Evolutionary conservation across 2,888 invertebrate genomes (phyloP), one percentile per base, ranked within the genome.

Genomic region (Muscina levida): DNA sequence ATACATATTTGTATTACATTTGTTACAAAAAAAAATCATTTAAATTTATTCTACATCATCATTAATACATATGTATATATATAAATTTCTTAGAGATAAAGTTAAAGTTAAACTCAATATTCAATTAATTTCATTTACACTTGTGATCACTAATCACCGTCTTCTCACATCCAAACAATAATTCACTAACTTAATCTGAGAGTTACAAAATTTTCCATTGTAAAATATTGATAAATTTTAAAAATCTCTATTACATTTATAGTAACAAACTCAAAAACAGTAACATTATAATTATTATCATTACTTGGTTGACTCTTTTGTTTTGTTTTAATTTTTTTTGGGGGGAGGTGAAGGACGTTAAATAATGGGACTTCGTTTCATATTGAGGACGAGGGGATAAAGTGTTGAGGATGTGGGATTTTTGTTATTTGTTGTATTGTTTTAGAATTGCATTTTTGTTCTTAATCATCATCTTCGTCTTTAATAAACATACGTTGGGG

Each of bases 401-500:
- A n/a, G n/a, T n/a, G n/a, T 56, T 56, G 31, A 19, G 19, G 56
- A 17, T 26, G 71, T 75, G 79, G 71, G 39, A 22, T 56, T n/a
- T 56, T 42, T 72, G 15, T 65, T 39, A 37, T 68, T n/a, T 48
- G 31, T 46, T 66, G 1, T 31, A 24, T 51, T 48, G 46, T 31
- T 37, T 67, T 46, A 31, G 31, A 8, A 5, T 44, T 39, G 59
- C 24, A 65, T 77, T 66, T 66, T 51, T 77, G 68, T 13, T 53
- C 72, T 81, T 81, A 81, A 81, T 81, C 81, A 75, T 81, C 81
- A 77, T 56, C 74, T 81, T 81, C 81, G 77, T 81, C 71, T 81
- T 81, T 81, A 48, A 77, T 81, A 75, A 62, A 86, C 89, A 87
- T 88, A 88, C 89, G 89, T 86, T 90, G 90, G 83, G 88, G 88